Percentiles rank a stretch among this genome's conserved stretches.
Conservation (phyloP, 2,888 invertebrate species). For the Melinaea marsaeus region DNA sequence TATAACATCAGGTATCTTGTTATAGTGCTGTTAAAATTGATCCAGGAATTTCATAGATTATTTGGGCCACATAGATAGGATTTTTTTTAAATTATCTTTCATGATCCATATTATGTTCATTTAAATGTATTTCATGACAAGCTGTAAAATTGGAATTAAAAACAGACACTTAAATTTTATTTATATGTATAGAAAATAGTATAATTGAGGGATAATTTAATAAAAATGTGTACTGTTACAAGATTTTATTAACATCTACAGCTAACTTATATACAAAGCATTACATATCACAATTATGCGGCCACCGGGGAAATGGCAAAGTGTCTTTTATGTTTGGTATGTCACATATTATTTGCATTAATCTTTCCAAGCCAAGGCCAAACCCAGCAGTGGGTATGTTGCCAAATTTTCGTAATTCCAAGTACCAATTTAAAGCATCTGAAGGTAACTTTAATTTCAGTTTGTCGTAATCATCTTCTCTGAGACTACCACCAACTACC, state of each 20-base stretch:
- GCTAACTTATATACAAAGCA: background rate
- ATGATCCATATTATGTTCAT: too few species aligned
- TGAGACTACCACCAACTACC: slow-evolving; percentile 95
- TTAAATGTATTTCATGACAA: too few species aligned
- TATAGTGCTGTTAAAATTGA: too few species aligned
- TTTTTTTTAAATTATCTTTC: too few species aligned
- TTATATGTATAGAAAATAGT: background rate
- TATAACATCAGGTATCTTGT: too few species aligned
- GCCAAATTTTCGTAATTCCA: slow-evolving; percentile 92
- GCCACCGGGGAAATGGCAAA: slow-evolving; percentile 96
- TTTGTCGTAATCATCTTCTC: slow-evolving; percentile 86
- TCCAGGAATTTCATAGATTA: too few species aligned
- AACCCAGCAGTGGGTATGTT: slow-evolving; percentile 95
- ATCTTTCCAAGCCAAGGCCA: slow-evolving; percentile 96
- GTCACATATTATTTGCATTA: slow-evolving; percentile 88
- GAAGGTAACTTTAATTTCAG: slow-evolving; percentile 81
- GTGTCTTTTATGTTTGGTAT: slow-evolving; percentile 95
- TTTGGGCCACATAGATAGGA: too few species aligned
- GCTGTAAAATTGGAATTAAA: too few species aligned
- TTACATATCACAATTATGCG: slow-evolving; percentile 88
- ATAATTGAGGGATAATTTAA: too few species aligned
- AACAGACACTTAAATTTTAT: too few species aligned
- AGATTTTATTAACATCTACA: slow-evolving; percentile 1
- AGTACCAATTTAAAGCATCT: slow-evolving; percentile 87
- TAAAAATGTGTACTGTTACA: slow-evolving; percentile 1